Percentiles rank a stretch among this genome's conserved stretches.
Conservation (phyloP, 2,888 invertebrate species). For the Crepidodera aurea region DNA sequence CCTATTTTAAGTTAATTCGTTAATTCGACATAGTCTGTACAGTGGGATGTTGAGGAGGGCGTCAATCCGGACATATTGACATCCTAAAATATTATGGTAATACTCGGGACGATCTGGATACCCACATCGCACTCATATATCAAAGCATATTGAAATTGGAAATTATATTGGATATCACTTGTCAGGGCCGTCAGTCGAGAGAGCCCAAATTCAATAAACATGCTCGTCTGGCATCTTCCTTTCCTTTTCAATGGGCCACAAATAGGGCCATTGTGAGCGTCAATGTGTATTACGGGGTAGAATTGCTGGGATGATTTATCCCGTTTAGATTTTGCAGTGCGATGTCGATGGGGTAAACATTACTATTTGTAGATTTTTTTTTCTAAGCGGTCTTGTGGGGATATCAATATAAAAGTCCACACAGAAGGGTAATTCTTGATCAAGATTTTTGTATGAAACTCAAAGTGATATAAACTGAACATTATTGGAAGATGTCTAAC, state of each 20-base stretch:
- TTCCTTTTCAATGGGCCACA: constrained; percentile 33
- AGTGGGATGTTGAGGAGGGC: constrained; percentile 23
- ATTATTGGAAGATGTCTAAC: too few species aligned
- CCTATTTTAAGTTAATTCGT: background rate
- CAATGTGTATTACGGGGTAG: constrained; percentile 21
- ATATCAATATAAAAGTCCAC: too few species aligned
- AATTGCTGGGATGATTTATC: constrained; percentile 14
- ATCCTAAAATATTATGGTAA: constrained; percentile 53
- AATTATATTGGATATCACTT: constrained; percentile 50
- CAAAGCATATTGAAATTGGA: constrained; percentile 49
- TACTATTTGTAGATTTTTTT: too few species aligned
- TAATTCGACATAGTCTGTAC: constrained; percentile 16
- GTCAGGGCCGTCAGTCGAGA: constrained; percentile 40
- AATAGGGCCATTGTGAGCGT: constrained; percentile 33
- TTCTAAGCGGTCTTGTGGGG: too few species aligned
- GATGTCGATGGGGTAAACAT: constrained; percentile 4
- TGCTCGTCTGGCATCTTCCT: constrained; percentile 33
- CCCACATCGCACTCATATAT: constrained; percentile 46
- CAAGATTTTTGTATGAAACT: too few species aligned
- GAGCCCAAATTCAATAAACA: constrained; percentile 38
- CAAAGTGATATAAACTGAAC: too few species aligned
- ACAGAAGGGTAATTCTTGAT: too few species aligned
- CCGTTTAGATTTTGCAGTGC: constrained; percentile 9
- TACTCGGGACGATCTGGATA: constrained; percentile 42
- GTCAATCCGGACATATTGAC: constrained; percentile 46